Percentiles rank a stretch among this genome's conserved stretches.
Conservation (phyloP, 2,113 vertebrate genomes). For the Paratilapia polleni region DNA sequence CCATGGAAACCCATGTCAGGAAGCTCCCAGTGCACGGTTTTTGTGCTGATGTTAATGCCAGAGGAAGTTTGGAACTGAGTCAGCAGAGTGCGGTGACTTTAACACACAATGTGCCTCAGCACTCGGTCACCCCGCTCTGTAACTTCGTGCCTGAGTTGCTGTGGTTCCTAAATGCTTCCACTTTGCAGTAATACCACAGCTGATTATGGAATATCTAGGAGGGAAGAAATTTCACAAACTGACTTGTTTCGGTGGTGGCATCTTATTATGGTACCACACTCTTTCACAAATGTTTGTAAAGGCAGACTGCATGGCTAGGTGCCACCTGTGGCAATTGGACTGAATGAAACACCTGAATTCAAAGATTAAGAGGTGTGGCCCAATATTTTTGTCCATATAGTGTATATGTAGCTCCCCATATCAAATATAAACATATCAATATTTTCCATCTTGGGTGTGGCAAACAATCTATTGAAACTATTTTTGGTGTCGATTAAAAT, state of each 20-base stretch:
- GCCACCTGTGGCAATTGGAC: too few relatives aligned
- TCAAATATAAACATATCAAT: too few relatives aligned
- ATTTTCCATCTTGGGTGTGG: too few relatives aligned
- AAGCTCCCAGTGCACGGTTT: neutral
- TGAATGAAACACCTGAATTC: too few relatives aligned
- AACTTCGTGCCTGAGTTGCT: neutral
- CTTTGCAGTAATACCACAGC: neutral
- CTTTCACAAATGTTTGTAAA: neutral
- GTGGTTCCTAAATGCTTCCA: neutral
- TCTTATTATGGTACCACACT: neutral
- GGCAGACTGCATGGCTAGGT: too few relatives aligned
- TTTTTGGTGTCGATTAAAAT: too few relatives aligned
- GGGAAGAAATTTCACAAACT: neutral
- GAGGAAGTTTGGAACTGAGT: neutral
- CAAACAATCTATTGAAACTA: too few relatives aligned
- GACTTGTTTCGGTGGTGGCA: neutral
- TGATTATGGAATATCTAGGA: neutral
- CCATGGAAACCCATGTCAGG: neutral
- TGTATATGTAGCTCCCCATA: too few relatives aligned
- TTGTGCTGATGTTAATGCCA: accelerated
- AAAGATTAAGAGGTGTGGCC: too few relatives aligned
- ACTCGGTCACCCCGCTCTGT: neutral
- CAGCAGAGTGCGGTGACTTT: neutral
- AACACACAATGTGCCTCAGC: accelerated
- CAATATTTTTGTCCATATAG: too few relatives aligned